Evolutionary conservation across 2,888 invertebrate genomes (phyloP), one percentile per base, ranked within the genome.

Genomic region (Ethmia dodecea): DNA sequence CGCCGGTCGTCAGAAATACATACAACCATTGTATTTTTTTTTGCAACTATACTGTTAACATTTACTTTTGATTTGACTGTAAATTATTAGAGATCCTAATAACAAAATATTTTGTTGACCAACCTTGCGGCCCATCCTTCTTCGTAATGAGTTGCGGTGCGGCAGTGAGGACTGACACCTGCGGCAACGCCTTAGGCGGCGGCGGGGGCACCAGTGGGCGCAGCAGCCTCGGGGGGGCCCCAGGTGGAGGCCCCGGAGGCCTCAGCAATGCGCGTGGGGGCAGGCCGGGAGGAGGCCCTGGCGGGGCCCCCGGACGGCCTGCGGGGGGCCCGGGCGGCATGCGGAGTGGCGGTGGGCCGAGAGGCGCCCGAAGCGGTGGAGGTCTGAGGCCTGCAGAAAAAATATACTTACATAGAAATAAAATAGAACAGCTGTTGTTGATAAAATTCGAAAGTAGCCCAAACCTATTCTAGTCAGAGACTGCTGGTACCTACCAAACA

Each of bases 91-190:
- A 6, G 6, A 18, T 6, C 18, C 18, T 18, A 18, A 29, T 18
- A 24, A 26, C 9, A 41, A 5, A 15, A n/a, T n/a, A n/a, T n/a
- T n/a, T n/a, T n/a, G n/a, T n/a, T n/a, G 15, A 43, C 47, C 38
- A 15, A 80, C 81, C 81, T 60, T 81, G 91, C 28, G 88, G 87
- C 1, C 89, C 88, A 40, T 91, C 92, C 52, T 90, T 90, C 42
- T 93, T 89, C 46, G 91, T 90, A 55, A 94, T 93, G 16, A 95
- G 88, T 60, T 94, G 94, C 9, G 95, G 95, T 0, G 93, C 95
- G 1, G 95, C 95, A 6, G 92, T 91, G 13, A 95, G 80, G 15
- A 95, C 94, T 49, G 94, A 93, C 1, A 92, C 91, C 1, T 77
- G 86, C 6, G 73, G 64, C 42, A 58, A 42, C 6, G 48, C 48